Conservation (phyloP, 2,888 invertebrate genomes). For the Gnatocerus cornutus region DNA sequence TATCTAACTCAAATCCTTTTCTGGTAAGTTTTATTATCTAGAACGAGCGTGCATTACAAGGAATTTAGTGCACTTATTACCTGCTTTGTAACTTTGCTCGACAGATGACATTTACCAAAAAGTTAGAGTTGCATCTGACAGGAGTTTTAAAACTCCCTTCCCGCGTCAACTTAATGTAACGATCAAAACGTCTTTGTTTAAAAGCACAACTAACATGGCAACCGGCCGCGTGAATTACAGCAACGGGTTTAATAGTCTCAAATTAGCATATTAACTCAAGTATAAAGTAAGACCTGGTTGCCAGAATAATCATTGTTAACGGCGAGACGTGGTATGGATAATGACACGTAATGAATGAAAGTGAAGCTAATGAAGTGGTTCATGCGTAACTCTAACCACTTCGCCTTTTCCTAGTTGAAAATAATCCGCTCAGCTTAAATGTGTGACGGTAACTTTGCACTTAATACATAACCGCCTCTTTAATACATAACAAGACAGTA, state of each 20-base stretch:
- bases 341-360: conserved; percentile 47
- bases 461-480: conserved; percentile 46
- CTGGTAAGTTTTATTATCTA: not conserved
- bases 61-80: conserved; percentile 14
- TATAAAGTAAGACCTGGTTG: conserved; percentile 42
- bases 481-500: conserved; percentile 35
- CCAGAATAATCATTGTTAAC: conserved; percentile 41
- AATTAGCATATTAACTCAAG: conserved; percentile 48
- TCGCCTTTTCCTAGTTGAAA: conserved; percentile 45
- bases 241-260: conserved; percentile 30
- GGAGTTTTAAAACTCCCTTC: conserved; percentile 28
- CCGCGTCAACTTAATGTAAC: conserved; percentile 28
- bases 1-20: no score
- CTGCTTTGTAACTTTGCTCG: not conserved
- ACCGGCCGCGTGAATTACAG: conserved; percentile 27
- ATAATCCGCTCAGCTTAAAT: conserved; percentile 49
- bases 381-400: conserved; percentile 50
- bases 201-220: conserved; percentile 41
- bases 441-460: conserved; percentile 52
- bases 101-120: conserved; percentile 9
- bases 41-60: not conserved
- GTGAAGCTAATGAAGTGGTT: conserved; percentile 53
- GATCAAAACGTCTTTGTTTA: conserved; percentile 40
- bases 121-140: conserved; percentile 17
- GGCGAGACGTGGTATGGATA: conserved; percentile 40